Conservation (phyloP, 2,113 vertebrate genomes). For the Protomyctophum bolini region DNA sequence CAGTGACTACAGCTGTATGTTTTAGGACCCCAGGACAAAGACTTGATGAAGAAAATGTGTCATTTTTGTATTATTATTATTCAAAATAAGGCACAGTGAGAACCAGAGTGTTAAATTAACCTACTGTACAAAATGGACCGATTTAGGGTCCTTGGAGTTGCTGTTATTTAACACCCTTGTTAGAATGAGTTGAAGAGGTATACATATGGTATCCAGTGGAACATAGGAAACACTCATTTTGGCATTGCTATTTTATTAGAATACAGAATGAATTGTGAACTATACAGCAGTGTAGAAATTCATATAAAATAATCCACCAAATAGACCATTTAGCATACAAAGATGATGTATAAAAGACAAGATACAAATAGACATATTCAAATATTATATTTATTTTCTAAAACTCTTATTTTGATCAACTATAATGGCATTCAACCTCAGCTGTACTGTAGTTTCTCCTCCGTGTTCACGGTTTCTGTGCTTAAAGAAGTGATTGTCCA, state of each 20-base stretch:
- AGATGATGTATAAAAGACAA: conserved; percentile 80
- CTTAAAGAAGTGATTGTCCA: conserved; percentile 75
- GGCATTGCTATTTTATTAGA: conserved; percentile 79
- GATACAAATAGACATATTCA: conserved; percentile 69
- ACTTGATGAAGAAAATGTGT: no score
- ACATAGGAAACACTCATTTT: conserved; percentile 44
- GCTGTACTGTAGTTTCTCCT: conserved; percentile 26
- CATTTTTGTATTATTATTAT: no score
- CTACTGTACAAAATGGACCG: no score
- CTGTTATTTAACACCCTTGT: no score
- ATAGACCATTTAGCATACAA: conserved; percentile 65
- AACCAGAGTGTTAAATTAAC: no score
- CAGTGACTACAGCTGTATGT: no score
- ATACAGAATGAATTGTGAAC: conserved; percentile 72
- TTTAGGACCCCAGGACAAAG: no score
- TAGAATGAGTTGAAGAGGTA: no score
- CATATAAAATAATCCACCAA: conserved; percentile 74
- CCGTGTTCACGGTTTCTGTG: conserved; percentile 52
- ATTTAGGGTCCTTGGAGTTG: no score
- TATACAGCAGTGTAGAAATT: conserved; percentile 66
- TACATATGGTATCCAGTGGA: neutral
- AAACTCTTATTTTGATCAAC: conserved; percentile 61
- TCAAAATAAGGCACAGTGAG: no score
- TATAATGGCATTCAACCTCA: conserved; percentile 66
- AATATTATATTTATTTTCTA: conserved; percentile 61